Base-by-base conservation (phyloP, 2,113 vertebrate species). In the Neodontobutis hainanensis region DNA sequence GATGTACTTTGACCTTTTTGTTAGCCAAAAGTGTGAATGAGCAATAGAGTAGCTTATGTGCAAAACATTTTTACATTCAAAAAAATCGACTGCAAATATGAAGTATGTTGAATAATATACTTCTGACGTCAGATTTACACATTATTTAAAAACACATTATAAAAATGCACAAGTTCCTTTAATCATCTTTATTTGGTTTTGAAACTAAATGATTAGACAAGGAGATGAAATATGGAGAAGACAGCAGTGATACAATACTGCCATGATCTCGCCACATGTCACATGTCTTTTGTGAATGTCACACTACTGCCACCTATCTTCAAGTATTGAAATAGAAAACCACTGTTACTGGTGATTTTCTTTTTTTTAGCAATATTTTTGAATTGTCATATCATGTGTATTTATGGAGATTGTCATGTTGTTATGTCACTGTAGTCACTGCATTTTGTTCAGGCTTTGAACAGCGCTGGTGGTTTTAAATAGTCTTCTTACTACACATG, bases 231-330 rank as follows among this genome's bases (percentile, higher is more conserved):
- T 38, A 14, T 34, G 35, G 52, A 36, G 52, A 27, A 27, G 19
- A 38, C 8, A 38, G 52, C 36, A 55, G 52, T 32, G 14, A 52
- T 34, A 38, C 11, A 36, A 19, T 50, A 11, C 16, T 36, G 34
- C 12, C 32, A 52, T 53, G 51, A 35, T 53, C 27, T 53, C 51
- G n/a, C 51, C 35, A 38, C 35, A 55, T 34, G 27, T 11, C 6
- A 27, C 50, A n/a, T n/a, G 8, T 38, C 52, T 82, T 83, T 65
- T 57, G 14, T 58, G 43, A 68, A 58, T 73, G 76, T 55, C n/a
- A 12, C 77, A 38, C 57, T 85, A 51, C 80, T 85, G 84, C 86
- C 88, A 69, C 70, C 87, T 88, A 63, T 55, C 55, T 16, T 5
- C 55, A 32, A 57, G 12, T 48, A 14, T 52, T 40, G 70, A 51